A percentile compares a stretch with the other conserved stretches of the same genome.
These are phyloP conservation scores for Xyrauchen texanus DNA, from an alignment of 2,113 vertebrate genomes.

Conservation along the genomic window DNA sequence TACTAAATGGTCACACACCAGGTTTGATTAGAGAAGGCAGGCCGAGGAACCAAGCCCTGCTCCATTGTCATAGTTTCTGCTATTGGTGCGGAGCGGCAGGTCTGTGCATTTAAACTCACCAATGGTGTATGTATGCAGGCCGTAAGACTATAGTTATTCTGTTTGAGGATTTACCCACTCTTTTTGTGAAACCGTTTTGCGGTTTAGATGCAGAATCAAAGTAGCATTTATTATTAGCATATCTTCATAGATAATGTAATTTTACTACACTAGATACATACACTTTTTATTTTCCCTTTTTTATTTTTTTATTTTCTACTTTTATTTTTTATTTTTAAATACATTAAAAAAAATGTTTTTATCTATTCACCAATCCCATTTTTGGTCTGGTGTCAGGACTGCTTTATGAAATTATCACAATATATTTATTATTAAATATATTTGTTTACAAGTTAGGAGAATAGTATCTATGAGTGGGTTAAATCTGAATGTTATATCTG, in stretches of 20 bases:
- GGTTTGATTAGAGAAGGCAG: slow-evolving; percentile 45
- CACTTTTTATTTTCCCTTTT: background rate
- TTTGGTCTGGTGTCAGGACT: background rate
- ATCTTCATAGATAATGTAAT: background rate
- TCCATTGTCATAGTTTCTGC: slow-evolving; percentile 17
- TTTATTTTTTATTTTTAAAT: no score
- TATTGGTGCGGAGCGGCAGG: background rate
- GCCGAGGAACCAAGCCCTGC: slow-evolving; percentile 37
- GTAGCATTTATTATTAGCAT: no score
- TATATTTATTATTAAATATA: background rate
- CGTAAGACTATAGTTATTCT: background rate
- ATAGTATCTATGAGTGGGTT: background rate
- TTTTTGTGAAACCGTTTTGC: background rate
- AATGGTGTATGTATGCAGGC: background rate
- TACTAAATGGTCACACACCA: slow-evolving; percentile 53
- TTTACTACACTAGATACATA: background rate
- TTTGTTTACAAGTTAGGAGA: background rate
- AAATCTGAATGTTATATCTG: slow-evolving; percentile 26
- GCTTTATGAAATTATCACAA: background rate
- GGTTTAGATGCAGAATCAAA: background rate
- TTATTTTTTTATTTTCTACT: no score
- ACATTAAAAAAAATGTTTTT: no score
- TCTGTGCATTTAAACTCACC: slow-evolving; percentile 9
- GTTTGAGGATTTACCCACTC: background rate
- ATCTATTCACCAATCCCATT: background rate